phyloP scores from a whole-genome alignment of 2,797 vertebrate genomes.

The Salmo trutta region DNA sequence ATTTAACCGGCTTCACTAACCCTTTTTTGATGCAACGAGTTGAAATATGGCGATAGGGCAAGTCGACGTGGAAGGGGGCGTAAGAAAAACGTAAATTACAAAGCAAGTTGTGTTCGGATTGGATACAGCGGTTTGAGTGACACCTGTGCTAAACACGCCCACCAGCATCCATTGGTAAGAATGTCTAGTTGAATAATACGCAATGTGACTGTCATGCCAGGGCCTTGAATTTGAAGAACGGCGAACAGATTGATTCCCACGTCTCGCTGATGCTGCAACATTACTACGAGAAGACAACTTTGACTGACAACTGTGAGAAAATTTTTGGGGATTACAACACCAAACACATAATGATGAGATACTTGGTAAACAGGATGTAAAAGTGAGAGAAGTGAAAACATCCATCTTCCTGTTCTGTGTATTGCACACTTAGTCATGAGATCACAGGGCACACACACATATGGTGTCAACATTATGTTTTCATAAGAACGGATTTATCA shows the following conservation, averaged over 20 bases:
- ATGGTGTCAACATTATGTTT: not conserved
- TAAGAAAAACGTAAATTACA: conserved; percentile 74
- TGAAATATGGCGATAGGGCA: conserved; percentile 86
- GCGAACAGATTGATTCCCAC: not conserved
- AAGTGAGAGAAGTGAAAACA: not conserved
- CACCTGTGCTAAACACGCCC: conserved; percentile 9
- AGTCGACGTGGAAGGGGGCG: conserved; percentile 97
- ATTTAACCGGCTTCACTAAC: conserved; percentile 27
- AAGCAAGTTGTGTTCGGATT: conserved; percentile 64
- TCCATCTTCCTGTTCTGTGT: not conserved
- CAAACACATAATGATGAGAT: not conserved
- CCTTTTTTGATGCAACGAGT: conserved; percentile 14
- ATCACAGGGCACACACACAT: conserved; percentile 36
- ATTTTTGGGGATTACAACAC: no score
- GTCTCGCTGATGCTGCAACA: not conserved
- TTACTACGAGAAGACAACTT: no score
- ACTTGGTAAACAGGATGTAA: not conserved
- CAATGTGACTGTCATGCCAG: no score
- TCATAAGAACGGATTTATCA: conserved; percentile 44
- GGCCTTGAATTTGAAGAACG: no score
- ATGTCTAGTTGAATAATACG: no score
- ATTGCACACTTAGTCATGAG: conserved; percentile 39
- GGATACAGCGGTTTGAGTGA: conserved; percentile 38
- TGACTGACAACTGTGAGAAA: no score
- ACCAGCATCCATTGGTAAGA: no score